These are phyloP conservation scores for Etheostoma perlongum DNA, from an alignment of 2,797 vertebrate genomes.

Conservation along the genomic window DNA sequence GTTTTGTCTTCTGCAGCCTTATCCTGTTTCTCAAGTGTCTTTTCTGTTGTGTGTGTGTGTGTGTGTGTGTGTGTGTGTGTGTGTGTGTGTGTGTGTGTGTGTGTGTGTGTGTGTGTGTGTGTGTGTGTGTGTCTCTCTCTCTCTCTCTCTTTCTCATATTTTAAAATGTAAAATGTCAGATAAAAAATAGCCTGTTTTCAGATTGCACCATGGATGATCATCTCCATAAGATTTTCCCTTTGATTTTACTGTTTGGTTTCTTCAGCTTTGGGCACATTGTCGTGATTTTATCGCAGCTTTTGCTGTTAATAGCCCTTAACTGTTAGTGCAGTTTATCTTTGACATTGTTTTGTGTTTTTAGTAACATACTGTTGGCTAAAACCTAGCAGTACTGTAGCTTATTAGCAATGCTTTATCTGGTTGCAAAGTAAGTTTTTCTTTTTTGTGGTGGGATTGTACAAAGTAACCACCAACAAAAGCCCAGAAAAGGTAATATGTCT, in stretches of 20 bases:
- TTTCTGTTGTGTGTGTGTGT: constrained; percentile 91
- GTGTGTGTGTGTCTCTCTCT: constrained; percentile 80
- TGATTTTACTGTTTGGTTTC: constrained; percentile 68
- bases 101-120: constrained; percentile 87
- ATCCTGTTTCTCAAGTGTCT: constrained; percentile 99
- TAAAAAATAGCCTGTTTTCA: constrained; percentile 80
- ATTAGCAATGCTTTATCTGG: constrained; percentile 58
- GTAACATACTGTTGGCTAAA: constrained; percentile 53
- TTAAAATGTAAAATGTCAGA: constrained; percentile 83
- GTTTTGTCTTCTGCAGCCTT: constrained; percentile 99
- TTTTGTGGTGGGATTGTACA: constrained; percentile 62
- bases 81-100: constrained; percentile 87
- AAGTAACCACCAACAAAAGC: constrained; percentile 87
- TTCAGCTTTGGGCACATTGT: constrained; percentile 91
- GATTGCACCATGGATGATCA: constrained; percentile 83
- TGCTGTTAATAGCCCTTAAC: constrained; percentile 82
- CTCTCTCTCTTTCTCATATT: constrained; percentile 67
- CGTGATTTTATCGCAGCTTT: constrained; percentile 89
- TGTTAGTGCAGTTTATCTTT: constrained; percentile 57
- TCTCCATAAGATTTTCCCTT: constrained; percentile 70
- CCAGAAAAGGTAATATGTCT: constrained; percentile 75
- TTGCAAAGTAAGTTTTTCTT: constrained; percentile 53
- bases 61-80: constrained; percentile 85
- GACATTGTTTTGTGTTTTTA: constrained; percentile 57
- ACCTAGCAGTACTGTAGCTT: constrained; percentile 50